A percentile compares a stretch with the other conserved stretches of the same genome.
These are phyloP conservation scores for Xiphophorus couchianus DNA, from an alignment of 2,113 vertebrate species.

Conservation along the genomic window DNA sequence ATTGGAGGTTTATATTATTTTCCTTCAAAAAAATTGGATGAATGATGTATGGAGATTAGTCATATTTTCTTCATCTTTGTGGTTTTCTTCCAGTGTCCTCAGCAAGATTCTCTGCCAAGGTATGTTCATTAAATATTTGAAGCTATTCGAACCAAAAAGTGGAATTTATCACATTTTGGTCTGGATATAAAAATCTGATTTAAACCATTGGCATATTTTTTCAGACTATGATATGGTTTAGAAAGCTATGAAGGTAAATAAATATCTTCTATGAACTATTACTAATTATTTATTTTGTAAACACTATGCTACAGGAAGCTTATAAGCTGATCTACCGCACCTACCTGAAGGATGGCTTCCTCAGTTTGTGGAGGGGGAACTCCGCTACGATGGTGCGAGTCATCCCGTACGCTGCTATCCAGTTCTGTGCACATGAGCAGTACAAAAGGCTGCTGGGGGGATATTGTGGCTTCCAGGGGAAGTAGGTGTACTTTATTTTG, in stretches of 20 bases:
- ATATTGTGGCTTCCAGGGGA: slow-evolving; percentile 92
- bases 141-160: neutral
- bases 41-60: neutral
- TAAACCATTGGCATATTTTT: neutral
- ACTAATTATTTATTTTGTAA: neutral
- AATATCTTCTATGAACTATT: neutral
- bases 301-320: slow-evolving; percentile 83
- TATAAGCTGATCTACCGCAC: slow-evolving; percentile 93
- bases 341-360: slow-evolving; percentile 91
- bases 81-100: slow-evolving; percentile 88
- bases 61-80: slow-evolving; percentile 22
- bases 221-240: neutral
- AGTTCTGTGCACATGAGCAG: slow-evolving; percentile 96
- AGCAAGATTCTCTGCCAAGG: slow-evolving; percentile 96
- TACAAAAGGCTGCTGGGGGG: slow-evolving; percentile 90
- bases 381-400: slow-evolving; percentile 98
- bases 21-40: neutral
- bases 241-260: neutral
- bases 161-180: neutral
- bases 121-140: slow-evolving; percentile 54
- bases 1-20: neutral
- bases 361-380: slow-evolving; percentile 96
- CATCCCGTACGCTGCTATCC: slow-evolving; percentile 95
- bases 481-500: slow-evolving; percentile 79
- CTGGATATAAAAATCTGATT: neutral